phyloP scores from a whole-genome alignment of 2,888 invertebrate genomes.

The Allacma fusca region DNA sequence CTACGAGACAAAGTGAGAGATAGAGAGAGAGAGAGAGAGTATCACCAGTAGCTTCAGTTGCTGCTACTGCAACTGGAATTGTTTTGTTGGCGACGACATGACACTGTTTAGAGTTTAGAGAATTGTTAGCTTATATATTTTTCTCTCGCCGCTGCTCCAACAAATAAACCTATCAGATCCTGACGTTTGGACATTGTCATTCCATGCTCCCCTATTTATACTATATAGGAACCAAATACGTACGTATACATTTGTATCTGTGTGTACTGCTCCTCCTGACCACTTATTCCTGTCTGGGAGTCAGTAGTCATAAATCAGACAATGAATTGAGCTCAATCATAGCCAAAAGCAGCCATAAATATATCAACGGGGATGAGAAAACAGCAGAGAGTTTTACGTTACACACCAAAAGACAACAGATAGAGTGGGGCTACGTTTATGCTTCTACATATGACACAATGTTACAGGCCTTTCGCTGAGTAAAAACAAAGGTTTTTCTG shows the following conservation, averaged over 20 bases:
- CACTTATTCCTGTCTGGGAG: not conserved
- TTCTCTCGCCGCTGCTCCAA: not conserved
- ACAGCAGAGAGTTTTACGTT: not conserved
- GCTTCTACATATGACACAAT: too few relatives aligned
- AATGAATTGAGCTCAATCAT: slow-evolving; percentile 60
- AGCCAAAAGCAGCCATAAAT: slow-evolving; percentile 50
- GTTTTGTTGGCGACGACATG: slow-evolving; percentile 3
- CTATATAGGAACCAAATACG: not conserved
- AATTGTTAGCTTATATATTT: not conserved
- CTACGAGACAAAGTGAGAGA: too few relatives aligned
- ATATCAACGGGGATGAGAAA: slow-evolving; percentile 30
- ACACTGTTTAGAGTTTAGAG: not conserved
- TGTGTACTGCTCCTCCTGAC: not conserved
- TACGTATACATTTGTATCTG: too few relatives aligned
- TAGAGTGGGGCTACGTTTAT: not conserved
- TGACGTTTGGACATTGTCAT: slow-evolving; percentile 8
- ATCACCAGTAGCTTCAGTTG: not conserved
- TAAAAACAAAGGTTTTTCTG: slow-evolving; percentile 31
- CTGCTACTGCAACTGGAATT: not conserved
- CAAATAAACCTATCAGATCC: slow-evolving; percentile 11
- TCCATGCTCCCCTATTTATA: not conserved
- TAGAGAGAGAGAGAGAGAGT: not conserved
- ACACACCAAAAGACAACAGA: not conserved
- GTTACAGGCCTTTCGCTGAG: not conserved
- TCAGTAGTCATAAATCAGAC: slow-evolving; percentile 54